Percentiles rank a stretch among this genome's conserved stretches.
Evolutionary conservation across 1,140 invertebrate genomes (phyloP).

Genomic region (Trichonephila inaurata): DNA sequence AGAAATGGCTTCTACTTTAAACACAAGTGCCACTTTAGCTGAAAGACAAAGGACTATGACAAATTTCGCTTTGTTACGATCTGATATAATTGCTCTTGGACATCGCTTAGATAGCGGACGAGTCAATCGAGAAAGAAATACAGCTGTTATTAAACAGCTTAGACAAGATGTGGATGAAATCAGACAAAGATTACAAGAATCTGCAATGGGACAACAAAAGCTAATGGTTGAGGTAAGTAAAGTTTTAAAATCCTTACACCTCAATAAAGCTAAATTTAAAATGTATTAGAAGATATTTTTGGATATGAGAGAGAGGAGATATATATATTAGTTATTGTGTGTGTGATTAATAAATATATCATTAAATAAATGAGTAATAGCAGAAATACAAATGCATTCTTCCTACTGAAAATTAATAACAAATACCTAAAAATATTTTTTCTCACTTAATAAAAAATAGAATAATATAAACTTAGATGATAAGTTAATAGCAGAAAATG

Average conservation of each 20-base stretch:
- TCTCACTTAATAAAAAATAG: too few species aligned
- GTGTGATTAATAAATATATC: too few species aligned
- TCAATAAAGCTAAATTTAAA: not conserved
- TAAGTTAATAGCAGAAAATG: too few species aligned
- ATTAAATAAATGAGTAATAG: too few species aligned
- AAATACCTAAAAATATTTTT: too few species aligned
- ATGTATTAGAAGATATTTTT: too few species aligned
- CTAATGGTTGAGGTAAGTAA: constrained; percentile 62
- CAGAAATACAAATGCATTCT: too few species aligned
- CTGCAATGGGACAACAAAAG: constrained; percentile 25
- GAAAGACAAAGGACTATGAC: constrained; percentile 54
- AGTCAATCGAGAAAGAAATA: constrained; percentile 47
- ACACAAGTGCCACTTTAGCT: constrained; percentile 65
- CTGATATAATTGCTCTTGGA: constrained; percentile 61
- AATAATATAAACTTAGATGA: too few species aligned
- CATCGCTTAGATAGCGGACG: constrained; percentile 59
- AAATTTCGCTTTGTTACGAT: constrained; percentile 42
- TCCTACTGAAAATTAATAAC: too few species aligned
- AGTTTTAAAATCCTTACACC: not conserved
- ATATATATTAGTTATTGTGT: too few species aligned
- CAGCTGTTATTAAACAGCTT: constrained; percentile 52
- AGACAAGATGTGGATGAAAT: constrained; percentile 71
- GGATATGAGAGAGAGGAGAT: too few species aligned
- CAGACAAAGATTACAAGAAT: constrained; percentile 45
- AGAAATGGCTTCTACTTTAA: constrained; percentile 75